Evolutionary conservation across 2,113 vertebrate genomes (phyloP).

Genomic region (Ia io): DNA sequence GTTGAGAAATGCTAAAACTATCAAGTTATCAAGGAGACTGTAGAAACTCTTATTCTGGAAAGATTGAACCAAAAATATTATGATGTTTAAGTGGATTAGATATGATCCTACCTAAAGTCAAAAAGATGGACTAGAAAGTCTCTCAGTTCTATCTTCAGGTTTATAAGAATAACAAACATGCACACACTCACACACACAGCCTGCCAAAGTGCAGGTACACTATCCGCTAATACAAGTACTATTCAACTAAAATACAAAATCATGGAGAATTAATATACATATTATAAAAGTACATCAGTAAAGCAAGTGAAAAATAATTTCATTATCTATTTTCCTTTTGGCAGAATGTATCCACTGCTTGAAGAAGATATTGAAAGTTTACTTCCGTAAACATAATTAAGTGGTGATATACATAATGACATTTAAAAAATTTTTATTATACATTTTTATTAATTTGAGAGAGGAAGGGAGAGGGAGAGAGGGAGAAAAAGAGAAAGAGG

Average conservation of each 20-base stretch:
- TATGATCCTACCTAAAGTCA: not conserved
- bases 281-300: not conserved
- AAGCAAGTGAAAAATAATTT: not conserved
- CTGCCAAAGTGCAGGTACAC: not conserved
- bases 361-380: constrained; percentile 22
- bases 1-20: constrained; percentile 19
- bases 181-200: not conserved
- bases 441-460: not conserved
- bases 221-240: not conserved
- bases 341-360: not conserved
- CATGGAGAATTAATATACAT: not conserved
- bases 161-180: not conserved
- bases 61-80: constrained; percentile 2
- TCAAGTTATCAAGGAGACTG: constrained; percentile 22
- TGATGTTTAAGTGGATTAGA: constrained; percentile 1
- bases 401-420: not conserved
- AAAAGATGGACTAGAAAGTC: not conserved
- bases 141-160: not conserved
- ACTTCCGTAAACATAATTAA: constrained; percentile 47
- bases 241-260: constrained; percentile 22
- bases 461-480: not conserved
- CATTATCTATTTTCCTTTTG: constrained; percentile 23
- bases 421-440: not conserved
- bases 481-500: not conserved
- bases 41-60: not conserved